phyloP scores from a whole-genome alignment of 2,113 vertebrate species.

The Perca fluviatilis region DNA sequence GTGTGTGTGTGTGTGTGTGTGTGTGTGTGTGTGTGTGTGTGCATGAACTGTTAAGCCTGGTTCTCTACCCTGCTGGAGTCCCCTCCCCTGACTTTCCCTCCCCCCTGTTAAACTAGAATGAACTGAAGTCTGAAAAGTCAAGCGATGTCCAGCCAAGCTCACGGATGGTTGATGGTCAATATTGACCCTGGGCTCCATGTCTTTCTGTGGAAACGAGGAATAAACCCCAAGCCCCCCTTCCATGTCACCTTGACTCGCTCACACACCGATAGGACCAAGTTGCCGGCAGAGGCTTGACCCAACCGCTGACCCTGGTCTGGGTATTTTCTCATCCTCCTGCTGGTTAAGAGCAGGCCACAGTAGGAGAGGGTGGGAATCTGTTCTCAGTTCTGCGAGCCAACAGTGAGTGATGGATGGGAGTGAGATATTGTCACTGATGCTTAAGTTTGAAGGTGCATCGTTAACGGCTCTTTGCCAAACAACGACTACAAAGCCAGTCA shows the following conservation, averaged over 20 bases:
- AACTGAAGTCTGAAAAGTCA: slow-evolving; percentile 70
- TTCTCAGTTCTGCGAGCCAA: slow-evolving; percentile 54
- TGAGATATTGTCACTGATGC: slow-evolving; percentile 75
- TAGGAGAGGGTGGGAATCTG: slow-evolving; percentile 55
- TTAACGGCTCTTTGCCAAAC: slow-evolving; percentile 64
- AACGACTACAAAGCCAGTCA: slow-evolving; percentile 50
- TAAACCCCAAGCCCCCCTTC: slow-evolving; percentile 29
- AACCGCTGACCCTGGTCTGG: slow-evolving; percentile 69
- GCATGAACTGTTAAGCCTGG: slow-evolving; percentile 12
- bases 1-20: neutral
- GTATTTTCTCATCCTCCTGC: slow-evolving; percentile 80
- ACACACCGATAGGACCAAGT: slow-evolving; percentile 57
- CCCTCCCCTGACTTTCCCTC: slow-evolving; percentile 27
- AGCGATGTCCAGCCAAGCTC: slow-evolving; percentile 76
- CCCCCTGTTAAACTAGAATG: slow-evolving; percentile 50
- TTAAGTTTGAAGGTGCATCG: slow-evolving; percentile 72
- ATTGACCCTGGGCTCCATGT: slow-evolving; percentile 77
- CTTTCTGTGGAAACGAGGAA: slow-evolving; percentile 67
- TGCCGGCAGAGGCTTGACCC: slow-evolving; percentile 65
- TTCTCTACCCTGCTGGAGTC: slow-evolving; percentile 39
- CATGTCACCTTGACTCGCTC: slow-evolving; percentile 63
- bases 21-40: neutral
- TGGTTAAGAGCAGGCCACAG: slow-evolving; percentile 61
- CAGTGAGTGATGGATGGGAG: slow-evolving; percentile 64
- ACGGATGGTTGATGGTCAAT: slow-evolving; percentile 81